Evolutionary conservation across 1,140 invertebrate genomes (phyloP).

Genomic region (Elysia chlorotica): DNA sequence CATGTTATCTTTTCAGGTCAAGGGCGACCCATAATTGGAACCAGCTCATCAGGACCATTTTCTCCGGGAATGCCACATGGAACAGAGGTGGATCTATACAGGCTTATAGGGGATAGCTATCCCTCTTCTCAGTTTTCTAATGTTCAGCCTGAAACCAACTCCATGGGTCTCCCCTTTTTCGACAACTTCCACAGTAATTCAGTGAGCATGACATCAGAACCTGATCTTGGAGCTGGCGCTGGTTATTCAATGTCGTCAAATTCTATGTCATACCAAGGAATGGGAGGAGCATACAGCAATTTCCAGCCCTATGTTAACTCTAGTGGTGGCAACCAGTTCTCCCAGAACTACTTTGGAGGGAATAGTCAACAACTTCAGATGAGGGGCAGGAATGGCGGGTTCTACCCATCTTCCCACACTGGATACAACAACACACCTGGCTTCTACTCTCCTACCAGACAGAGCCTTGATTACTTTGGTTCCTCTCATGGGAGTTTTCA

Average conservation of each 20-base stretch:
- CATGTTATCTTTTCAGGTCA: neutral
- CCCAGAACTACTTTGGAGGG: no score
- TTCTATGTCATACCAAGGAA: no score
- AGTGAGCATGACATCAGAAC: neutral
- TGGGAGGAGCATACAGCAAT: no score
- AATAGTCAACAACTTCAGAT: no score
- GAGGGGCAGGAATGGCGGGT: no score
- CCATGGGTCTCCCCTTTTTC: conserved; percentile 5
- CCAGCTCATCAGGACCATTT: neutral
- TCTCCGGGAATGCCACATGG: neutral
- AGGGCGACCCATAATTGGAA: conserved; percentile 9
- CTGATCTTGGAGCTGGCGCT: neutral
- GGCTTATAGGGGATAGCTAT: neutral
- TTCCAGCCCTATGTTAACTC: no score
- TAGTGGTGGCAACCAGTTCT: no score
- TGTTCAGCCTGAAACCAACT: neutral
- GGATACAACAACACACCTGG: neutral
- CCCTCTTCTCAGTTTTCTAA: neutral
- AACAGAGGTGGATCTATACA: neutral
- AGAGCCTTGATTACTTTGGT: neutral
- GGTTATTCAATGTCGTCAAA: no score
- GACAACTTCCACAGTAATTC: no score
- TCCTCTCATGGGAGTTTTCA: neutral
- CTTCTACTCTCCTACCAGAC: neutral
- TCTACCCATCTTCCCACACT: no score